Base-by-base conservation (phyloP, 2,888 invertebrate species). In the Hirtodrosophila confusa region DNA sequence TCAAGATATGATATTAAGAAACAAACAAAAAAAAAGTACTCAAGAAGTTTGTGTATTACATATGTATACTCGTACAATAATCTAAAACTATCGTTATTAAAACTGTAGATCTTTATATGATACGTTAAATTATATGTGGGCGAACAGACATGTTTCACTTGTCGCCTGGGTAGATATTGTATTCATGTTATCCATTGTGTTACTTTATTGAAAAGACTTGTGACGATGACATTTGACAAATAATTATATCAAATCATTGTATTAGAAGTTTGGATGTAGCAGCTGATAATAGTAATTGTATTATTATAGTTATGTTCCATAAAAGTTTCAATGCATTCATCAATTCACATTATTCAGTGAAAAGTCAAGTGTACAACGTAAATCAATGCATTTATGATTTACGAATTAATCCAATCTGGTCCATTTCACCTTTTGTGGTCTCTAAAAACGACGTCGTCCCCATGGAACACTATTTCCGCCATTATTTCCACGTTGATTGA, bases 371-470 rank as follows among this genome's bases (percentile, higher is more conserved):
- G 39, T 55, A 17, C 36, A 12, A 50, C 27, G 56, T 41, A 37
- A 44, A 44, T 41, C 49, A 39, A 49, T 51, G 36, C 36, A 39
- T 29, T 23, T 37, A 12, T n/a, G 44, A 51, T 45, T 44, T 40
- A 23, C 44, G 49, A 33, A 60, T 37, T 36, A 35, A 33, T 41
- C 11, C 56, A 57, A 17, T 35, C 24, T 33, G 40, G 51, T 56
- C 56, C 56, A 50, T 33, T 33, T 41, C 29, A 51, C 3, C 27
- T 27, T 43, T 53, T 36, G 35, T 35, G 45, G 5, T 57, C 44
- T 72, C 89, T 91, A 92, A 88, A 91, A 92, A 83, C 92, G 92
- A 88, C 92, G 89, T 72, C 92, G 86, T 80, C 91, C 90, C 90
- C 90, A 90, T 75, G 91, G 91, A 78, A 88, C 90, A 79, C 86